Percentiles rank a stretch among this genome's conserved stretches.
Evolutionary conservation across 1,140 invertebrate genomes (phyloP).

Genomic region (Chrysoperla carnea): DNA sequence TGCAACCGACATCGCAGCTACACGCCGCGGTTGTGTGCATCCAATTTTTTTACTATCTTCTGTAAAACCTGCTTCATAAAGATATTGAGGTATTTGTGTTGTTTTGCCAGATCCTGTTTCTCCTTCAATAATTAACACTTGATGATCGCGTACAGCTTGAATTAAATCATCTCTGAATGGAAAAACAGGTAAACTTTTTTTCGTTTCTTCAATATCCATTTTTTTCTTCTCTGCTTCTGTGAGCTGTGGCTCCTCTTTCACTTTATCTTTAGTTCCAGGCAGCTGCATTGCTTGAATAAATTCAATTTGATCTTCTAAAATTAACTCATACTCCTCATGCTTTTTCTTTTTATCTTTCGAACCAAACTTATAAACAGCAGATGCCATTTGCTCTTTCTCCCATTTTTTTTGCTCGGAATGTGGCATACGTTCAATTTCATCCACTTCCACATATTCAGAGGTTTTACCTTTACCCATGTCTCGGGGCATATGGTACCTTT

Average conservation of each 20-base stretch:
- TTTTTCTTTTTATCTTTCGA: constrained; percentile 62
- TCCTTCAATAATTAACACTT: constrained; percentile 87
- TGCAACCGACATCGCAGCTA: constrained; percentile 99
- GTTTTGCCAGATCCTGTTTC: constrained; percentile 98
- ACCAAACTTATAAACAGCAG: constrained; percentile 85
- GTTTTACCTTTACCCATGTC: constrained; percentile 48
- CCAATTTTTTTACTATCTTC: constrained; percentile 67
- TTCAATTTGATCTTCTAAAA: constrained; percentile 93
- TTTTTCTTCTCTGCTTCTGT: constrained; percentile 57
- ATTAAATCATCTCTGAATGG: constrained; percentile 82
- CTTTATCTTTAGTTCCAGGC: constrained; percentile 44
- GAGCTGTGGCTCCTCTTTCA: constrained; percentile 33
- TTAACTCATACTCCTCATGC: constrained; percentile 75
- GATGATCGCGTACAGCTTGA: constrained; percentile 72
- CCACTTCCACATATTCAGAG: constrained; percentile 73
- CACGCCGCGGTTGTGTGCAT: constrained; percentile 91
- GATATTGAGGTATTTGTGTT: constrained; percentile 96
- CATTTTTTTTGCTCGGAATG: constrained; percentile 93
- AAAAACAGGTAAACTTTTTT: constrained; percentile 86
- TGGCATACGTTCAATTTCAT: constrained; percentile 66
- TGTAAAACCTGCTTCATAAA: constrained; percentile 81
- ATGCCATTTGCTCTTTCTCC: constrained; percentile 94
- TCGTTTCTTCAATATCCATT: constrained; percentile 79
- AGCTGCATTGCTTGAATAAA: constrained; percentile 89
- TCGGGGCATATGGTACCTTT: constrained; percentile 86